Conservation (phyloP, 2,888 invertebrate genomes). For the Cosmia pyralina region DNA sequence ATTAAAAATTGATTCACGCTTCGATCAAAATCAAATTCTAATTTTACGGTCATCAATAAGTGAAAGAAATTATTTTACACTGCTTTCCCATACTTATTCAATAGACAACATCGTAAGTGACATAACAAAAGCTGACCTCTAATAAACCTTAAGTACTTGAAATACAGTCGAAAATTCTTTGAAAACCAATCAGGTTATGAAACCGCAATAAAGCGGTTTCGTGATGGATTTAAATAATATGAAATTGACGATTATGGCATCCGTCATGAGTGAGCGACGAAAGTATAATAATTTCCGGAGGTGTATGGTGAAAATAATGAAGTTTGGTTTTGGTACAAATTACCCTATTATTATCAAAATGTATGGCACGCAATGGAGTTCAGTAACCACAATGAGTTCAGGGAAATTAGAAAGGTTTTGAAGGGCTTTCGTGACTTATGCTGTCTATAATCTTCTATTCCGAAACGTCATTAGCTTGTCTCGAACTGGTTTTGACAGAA, state of each 20-base stretch:
- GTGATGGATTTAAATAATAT: conserved; percentile 65
- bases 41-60: conserved; percentile 44
- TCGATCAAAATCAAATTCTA: conserved; percentile 28
- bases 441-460: background rate
- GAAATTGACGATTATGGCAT: conserved; percentile 63
- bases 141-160: background rate
- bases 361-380: conserved; percentile 46
- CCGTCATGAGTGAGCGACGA: conserved; percentile 64
- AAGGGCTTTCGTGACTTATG: conserved; percentile 26
- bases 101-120: conserved; percentile 26
- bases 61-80: conserved; percentile 48
- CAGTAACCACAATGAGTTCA: conserved; percentile 46
- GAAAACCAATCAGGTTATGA: conserved; percentile 42
- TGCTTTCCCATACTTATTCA: conserved; percentile 54
- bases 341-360: conserved; percentile 59
- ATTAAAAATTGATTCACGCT: conserved; percentile 22
- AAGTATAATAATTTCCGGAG: conserved; percentile 71
- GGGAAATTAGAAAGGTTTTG: conserved; percentile 48
- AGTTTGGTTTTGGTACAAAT: conserved; percentile 63
- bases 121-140: background rate
- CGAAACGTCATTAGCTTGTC: too few relatives aligned
- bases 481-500: too few relatives aligned
- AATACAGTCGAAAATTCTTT: conserved; percentile 35
- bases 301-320: conserved; percentile 68
- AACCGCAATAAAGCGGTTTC: conserved; percentile 61